Base-by-base conservation (phyloP, 2,113 vertebrate species). In the Syngnathoides biaculeatus region DNA sequence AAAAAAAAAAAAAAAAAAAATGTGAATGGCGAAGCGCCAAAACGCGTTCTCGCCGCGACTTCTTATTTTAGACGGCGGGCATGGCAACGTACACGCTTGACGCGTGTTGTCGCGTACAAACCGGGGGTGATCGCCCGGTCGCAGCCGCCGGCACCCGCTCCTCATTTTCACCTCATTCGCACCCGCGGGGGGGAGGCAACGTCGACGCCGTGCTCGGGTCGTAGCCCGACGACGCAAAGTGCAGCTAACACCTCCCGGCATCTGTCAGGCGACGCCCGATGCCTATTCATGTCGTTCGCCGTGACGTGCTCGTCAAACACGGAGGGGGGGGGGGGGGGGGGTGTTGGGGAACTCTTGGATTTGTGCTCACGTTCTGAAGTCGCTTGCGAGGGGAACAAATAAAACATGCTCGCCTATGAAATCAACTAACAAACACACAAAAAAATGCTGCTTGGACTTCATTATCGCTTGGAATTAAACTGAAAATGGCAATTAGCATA, bases 81-180 rank as follows among this genome's bases (percentile, higher is more conserved):
- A 20, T 22, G 12, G 5, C 24, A 1, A 26, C 53, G 26, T 17
- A 6, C 55, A 15, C 14, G 19, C 14, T 4, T 17, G 6, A 3
- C 7, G 13, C 12, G 17, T 39, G 30, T 38, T 50, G 64, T 52
- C 3, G 59, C 64, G 47, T 26, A 73, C 61, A 67, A 70, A 79
- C 63, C 79, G 66, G 48, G 30, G n/a, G 35, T 42, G 14, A 78
- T 72, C 74, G 60, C 38, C 27, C 63, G 86, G 90, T 80, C 91
- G 86, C 91, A 92, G 91, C 89, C 86, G 89, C 79, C 89, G 75
- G 79, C 42, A 69, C 72, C 79, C 50, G 1, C 71, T 82, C 69
- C 84, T 91, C 86, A 91, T 92, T 92, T 89, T 90, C 91, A 92
- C 89, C 90, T 91, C 89, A 91, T 92, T 92, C 81, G 55, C 91